A percentile compares a stretch with the other conserved stretches of the same genome.
These are phyloP conservation scores for Urocynchramus pylzowi DNA, from an alignment of 2,113 vertebrate species.

Conservation along the genomic window DNA sequence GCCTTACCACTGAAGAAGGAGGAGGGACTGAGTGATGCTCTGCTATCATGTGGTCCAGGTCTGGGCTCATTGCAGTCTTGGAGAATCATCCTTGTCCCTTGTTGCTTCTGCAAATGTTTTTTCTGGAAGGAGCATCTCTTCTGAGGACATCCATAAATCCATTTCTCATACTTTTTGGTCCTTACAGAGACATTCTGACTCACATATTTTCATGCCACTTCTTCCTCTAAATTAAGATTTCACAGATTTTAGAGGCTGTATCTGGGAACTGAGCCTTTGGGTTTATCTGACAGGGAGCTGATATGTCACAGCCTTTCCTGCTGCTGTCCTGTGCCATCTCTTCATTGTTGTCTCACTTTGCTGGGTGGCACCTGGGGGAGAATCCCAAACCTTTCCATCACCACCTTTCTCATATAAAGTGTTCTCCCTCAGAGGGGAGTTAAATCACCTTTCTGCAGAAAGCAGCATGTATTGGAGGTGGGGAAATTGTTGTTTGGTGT, in stretches of 20 bases:
- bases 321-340: neutral
- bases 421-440: neutral
- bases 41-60: neutral
- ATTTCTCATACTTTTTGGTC: neutral
- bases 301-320: neutral
- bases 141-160: neutral
- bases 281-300: neutral
- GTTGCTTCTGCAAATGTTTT: neutral
- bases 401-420: neutral
- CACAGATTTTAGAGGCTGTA: neutral
- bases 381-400: neutral
- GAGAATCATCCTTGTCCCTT: neutral
- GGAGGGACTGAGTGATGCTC: neutral
- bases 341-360: neutral
- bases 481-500: neutral
- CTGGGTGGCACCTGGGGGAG: neutral
- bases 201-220: neutral
- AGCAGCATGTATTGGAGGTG: fast-evolving
- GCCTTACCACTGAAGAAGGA: fast-evolving
- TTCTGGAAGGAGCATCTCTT: neutral
- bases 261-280: neutral
- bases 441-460: neutral
- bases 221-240: neutral
- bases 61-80: neutral
- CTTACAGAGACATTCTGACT: neutral